Percentiles rank a stretch among this genome's conserved stretches.
Conservation (phyloP, 2,888 invertebrate species). For the Macrosoma leucophasiata region DNA sequence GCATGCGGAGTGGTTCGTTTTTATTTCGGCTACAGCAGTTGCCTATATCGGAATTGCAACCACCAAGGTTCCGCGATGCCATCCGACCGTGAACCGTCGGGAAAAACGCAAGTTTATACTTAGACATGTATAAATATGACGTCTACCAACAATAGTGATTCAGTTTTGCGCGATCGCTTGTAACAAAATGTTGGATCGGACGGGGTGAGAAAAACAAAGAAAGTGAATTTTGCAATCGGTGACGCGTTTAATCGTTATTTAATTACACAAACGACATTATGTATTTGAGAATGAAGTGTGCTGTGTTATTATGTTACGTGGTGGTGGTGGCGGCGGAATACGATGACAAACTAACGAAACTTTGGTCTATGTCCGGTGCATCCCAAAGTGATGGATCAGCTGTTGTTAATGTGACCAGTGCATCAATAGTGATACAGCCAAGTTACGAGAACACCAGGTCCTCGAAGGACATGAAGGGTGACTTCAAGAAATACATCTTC, state of each 20-base stretch:
- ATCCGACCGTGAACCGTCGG: constrained; percentile 59
- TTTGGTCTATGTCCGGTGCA: constrained; percentile 50
- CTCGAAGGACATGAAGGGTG: constrained; percentile 34
- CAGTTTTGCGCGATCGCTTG: constrained; percentile 71
- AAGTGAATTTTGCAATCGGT: constrained; percentile 54
- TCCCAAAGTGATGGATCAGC: constrained; percentile 48
- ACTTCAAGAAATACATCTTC: constrained; percentile 45
- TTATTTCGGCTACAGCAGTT: constrained; percentile 49
- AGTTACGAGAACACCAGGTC: constrained; percentile 34
- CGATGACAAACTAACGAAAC: constrained; percentile 51
- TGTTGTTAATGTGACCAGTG: constrained; percentile 55
- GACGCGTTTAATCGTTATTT: constrained; percentile 34
- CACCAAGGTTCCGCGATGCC: constrained; percentile 41
- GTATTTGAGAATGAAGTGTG: constrained; percentile 41
- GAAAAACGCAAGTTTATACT: constrained; percentile 67
- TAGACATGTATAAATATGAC: constrained; percentile 72
- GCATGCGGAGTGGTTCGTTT: constrained; percentile 37
- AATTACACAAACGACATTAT: constrained; percentile 36
- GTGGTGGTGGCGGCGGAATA: constrained; percentile 42
- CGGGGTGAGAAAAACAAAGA: constrained; percentile 39
- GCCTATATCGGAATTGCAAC: constrained; percentile 55
- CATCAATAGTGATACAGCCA: constrained; percentile 51
- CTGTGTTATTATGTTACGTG: constrained; percentile 44
- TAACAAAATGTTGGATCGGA: constrained; percentile 63
- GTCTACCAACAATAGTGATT: constrained; percentile 55